A percentile compares a stretch with the other conserved stretches of the same genome.
phyloP scores from a whole-genome alignment of 2,888 invertebrate genomes.

The Cheilosia soror region DNA sequence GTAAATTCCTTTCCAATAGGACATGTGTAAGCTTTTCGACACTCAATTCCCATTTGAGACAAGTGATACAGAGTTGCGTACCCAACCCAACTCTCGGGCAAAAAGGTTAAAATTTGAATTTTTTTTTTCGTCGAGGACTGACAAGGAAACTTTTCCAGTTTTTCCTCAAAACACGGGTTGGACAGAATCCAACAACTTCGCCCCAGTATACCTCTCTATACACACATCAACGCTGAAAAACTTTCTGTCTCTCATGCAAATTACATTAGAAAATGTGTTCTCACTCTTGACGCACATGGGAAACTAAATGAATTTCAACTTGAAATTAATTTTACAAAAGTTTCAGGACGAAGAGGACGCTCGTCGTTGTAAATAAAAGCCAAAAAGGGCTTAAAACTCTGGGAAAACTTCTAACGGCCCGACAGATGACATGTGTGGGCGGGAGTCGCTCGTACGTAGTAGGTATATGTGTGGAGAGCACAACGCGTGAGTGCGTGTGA shows the following conservation, averaged over 20 bases:
- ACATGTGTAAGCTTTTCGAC: constrained; percentile 57
- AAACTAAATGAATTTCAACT: constrained; percentile 79
- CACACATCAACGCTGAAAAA: constrained; percentile 18
- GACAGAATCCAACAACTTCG: constrained; percentile 68
- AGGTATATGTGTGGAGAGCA: neutral
- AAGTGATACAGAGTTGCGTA: neutral
- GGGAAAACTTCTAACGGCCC: constrained; percentile 42
- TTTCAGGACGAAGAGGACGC: constrained; percentile 57
- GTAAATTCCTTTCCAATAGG: constrained; percentile 24
- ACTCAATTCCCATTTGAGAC: constrained; percentile 57
- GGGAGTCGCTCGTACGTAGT: neutral
- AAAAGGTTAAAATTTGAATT: constrained; percentile 29
- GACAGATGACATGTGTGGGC: constrained; percentile 41
- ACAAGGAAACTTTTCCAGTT: constrained; percentile 59
- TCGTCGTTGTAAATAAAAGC: constrained; percentile 23
- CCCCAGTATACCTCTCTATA: constrained; percentile 5
- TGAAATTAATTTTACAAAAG: constrained; percentile 79
- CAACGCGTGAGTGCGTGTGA: constrained; percentile 57
- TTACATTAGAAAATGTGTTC: constrained; percentile 73
- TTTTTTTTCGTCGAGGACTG: constrained; percentile 25
- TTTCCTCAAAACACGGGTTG: constrained; percentile 53
- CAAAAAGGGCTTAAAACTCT: constrained; percentile 34
- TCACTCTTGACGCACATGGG: constrained; percentile 64
- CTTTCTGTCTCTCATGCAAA: constrained; percentile 70
- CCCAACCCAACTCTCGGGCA: constrained; percentile 3